A percentile compares a stretch with the other conserved stretches of the same genome.
Evolutionary conservation across 2,797 vertebrate species (phyloP).

Genomic region (Peromyscus attwateri): DNA sequence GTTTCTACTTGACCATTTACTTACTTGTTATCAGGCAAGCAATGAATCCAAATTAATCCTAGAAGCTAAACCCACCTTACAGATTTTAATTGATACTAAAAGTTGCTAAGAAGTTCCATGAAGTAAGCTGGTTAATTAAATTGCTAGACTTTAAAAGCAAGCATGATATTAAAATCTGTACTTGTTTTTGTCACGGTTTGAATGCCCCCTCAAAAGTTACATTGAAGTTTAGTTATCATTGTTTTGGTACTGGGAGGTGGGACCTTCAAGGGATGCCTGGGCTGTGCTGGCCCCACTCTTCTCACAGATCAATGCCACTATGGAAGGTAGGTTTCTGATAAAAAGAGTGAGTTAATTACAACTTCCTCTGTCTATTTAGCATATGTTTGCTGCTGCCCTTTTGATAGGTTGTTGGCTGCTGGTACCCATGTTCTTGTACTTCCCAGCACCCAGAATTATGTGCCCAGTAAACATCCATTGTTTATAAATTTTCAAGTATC

Average conservation of each 20-base stretch:
- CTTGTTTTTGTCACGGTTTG: neutral
- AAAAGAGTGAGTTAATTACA: neutral
- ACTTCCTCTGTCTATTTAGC: neutral
- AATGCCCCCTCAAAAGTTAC: neutral
- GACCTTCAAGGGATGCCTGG: neutral
- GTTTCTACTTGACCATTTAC: neutral
- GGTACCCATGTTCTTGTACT: neutral
- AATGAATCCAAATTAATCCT: conserved; percentile 7
- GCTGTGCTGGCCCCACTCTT: rapidly evolving
- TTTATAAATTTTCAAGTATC: neutral
- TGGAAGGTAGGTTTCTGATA: neutral
- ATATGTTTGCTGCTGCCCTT: neutral
- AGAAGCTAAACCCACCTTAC: neutral
- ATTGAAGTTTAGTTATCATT: neutral
- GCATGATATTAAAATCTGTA: conserved; percentile 19
- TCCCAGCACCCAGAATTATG: neutral
- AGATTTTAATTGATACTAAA: conserved; percentile 21
- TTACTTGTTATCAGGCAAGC: neutral
- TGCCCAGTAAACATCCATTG: neutral
- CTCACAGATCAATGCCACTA: no score
- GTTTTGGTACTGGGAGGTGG: neutral
- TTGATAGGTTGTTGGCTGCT: neutral
- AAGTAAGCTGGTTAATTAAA: conserved; percentile 42
- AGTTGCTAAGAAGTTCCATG: neutral
- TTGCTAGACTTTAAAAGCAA: conserved; percentile 35